Evolutionary conservation across 2,113 vertebrate genomes (phyloP).

Genomic region (Bungarus multicinctus): DNA sequence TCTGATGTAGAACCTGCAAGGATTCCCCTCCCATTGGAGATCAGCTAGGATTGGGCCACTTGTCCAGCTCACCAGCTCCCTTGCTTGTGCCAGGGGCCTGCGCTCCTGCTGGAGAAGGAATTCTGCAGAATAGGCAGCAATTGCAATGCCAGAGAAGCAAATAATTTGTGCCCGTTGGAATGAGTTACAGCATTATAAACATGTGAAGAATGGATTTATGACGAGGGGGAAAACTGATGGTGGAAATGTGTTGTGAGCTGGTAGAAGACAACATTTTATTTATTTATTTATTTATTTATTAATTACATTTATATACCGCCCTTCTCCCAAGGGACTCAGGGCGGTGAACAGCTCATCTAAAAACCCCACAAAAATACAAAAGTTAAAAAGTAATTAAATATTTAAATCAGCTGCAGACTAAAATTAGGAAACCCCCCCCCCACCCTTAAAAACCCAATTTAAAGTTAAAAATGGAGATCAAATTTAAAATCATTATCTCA

Average conservation of each 20-base stretch:
- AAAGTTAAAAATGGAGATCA: no score
- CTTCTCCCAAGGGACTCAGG: no score
- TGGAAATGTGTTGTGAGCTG: not conserved
- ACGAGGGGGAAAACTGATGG: not conserved
- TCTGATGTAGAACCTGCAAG: not conserved
- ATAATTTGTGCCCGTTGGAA: not conserved
- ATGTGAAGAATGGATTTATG: not conserved
- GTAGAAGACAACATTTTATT: not conserved
- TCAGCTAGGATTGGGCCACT: not conserved
- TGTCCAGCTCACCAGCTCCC: not conserved
- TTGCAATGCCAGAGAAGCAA: not conserved
- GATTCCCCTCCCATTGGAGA: not conserved
- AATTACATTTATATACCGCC: no score
- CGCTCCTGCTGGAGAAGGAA: not conserved
- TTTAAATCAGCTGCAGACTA: no score
- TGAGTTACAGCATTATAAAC: not conserved
- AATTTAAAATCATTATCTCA: no score
- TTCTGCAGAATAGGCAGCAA: not conserved
- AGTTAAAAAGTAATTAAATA: no score
- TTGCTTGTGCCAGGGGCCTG: not conserved
- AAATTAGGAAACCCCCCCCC: no score
- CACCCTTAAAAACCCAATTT: no score
- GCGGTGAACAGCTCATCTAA: no score
- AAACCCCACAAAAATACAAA: no score
- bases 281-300: no score